A percentile compares a stretch with the other conserved stretches of the same genome.
Conservation (phyloP, 2,113 vertebrate species). For the Pelecanus crispus region DNA sequence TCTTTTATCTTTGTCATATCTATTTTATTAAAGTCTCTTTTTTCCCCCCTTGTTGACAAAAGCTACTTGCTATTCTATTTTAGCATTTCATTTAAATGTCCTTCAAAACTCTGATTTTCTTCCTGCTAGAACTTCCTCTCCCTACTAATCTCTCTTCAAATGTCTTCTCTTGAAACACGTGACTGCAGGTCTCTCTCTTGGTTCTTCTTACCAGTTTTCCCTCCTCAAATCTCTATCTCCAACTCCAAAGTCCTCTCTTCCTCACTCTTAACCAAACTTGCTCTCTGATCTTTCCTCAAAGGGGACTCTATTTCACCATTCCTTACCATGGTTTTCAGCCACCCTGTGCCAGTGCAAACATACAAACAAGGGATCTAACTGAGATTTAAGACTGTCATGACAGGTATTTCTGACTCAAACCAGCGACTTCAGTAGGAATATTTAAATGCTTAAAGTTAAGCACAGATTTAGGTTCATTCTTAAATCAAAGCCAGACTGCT, state of each 20-base stretch:
- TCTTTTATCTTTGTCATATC: background rate
- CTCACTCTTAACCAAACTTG: background rate
- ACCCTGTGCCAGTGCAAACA: background rate
- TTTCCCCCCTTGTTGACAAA: background rate
- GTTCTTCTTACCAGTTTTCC: background rate
- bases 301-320: background rate
- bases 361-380: background rate
- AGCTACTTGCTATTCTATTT: background rate
- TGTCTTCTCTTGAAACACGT: background rate
- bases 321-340: background rate
- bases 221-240: background rate
- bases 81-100: background rate
- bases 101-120: background rate
- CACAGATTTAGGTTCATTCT: background rate
- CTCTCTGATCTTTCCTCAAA: background rate
- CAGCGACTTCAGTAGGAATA: background rate
- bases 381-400: background rate
- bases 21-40: background rate
- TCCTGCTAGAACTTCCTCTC: background rate
- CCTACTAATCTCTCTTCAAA: background rate
- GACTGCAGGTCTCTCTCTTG: background rate
- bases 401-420: background rate
- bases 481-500: background rate
- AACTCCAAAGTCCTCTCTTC: background rate
- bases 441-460: background rate